A percentile compares a stretch with the other conserved stretches of the same genome.
phyloP scores from a whole-genome alignment of 2,113 vertebrate genomes.

The Phodopus roborovskii region DNA sequence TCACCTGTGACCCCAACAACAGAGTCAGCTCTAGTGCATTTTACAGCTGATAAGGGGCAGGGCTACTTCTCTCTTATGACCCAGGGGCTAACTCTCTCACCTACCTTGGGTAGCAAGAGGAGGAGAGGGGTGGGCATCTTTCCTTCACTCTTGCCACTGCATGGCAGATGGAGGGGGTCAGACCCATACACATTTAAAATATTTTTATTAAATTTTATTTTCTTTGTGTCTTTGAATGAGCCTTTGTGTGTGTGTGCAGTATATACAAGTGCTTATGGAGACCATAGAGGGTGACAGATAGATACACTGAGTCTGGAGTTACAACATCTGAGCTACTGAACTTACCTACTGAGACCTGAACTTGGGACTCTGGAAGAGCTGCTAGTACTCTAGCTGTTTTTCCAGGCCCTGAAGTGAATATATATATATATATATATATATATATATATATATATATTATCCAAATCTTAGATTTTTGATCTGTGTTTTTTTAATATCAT shows the following conservation, averaged over 20 bases:
- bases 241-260: neutral
- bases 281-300: neutral
- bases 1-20: neutral
- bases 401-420: neutral
- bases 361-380: neutral
- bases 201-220: neutral
- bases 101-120: neutral
- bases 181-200: neutral
- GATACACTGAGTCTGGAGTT: neutral
- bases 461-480: conserved; percentile 28
- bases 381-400: neutral
- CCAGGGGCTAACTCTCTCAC: neutral
- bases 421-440: no score
- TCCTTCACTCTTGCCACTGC: neutral
- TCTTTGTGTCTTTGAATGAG: neutral
- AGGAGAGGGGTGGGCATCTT: neutral
- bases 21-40: neutral
- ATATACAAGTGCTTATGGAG: neutral
- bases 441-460: neutral
- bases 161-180: neutral
- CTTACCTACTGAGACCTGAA: neutral
- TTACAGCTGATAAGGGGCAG: neutral
- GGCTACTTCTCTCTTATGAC: neutral
- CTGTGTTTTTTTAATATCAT: conserved; percentile 24
- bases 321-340: neutral